phyloP scores from a whole-genome alignment of 2,888 invertebrate species.

The Dexiosoma caninum region DNA sequence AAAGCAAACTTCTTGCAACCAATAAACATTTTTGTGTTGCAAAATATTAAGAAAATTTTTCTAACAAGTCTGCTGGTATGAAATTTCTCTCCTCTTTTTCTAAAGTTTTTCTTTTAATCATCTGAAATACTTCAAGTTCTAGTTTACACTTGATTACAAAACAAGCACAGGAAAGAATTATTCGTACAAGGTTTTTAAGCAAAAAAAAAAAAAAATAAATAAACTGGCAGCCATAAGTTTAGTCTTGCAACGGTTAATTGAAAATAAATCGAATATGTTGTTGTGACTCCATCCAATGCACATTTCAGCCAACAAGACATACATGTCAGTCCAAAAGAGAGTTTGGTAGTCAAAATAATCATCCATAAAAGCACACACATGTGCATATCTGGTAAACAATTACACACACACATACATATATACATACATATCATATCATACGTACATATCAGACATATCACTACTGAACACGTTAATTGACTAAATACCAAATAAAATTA shows the following conservation, averaged over 20 bases:
- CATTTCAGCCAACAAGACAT: neutral
- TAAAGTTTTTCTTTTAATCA: slow-evolving; percentile 12
- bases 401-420: no score
- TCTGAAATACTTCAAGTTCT: slow-evolving; percentile 55
- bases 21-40: slow-evolving; percentile 12
- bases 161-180: slow-evolving; percentile 4
- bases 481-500: neutral
- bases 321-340: neutral
- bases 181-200: slow-evolving; percentile 8
- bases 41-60: neutral
- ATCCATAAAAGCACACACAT: neutral
- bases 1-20: slow-evolving; percentile 12
- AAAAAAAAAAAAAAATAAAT: neutral
- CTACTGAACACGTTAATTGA: slow-evolving; percentile 1
- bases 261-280: slow-evolving; percentile 56
- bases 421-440: no score
- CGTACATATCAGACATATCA: no score
- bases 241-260: slow-evolving; percentile 57
- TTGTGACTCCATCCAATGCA: neutral
- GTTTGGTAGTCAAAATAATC: neutral
- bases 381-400: no score
- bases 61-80: slow-evolving; percentile 44
- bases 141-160: slow-evolving; percentile 50
- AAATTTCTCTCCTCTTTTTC: slow-evolving; percentile 8
- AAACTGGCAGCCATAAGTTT: slow-evolving; percentile 32